A percentile compares a stretch with the other conserved stretches of the same genome.
Evolutionary conservation across 2,888 invertebrate species (phyloP).

Genomic region (Drosophila incognita): DNA sequence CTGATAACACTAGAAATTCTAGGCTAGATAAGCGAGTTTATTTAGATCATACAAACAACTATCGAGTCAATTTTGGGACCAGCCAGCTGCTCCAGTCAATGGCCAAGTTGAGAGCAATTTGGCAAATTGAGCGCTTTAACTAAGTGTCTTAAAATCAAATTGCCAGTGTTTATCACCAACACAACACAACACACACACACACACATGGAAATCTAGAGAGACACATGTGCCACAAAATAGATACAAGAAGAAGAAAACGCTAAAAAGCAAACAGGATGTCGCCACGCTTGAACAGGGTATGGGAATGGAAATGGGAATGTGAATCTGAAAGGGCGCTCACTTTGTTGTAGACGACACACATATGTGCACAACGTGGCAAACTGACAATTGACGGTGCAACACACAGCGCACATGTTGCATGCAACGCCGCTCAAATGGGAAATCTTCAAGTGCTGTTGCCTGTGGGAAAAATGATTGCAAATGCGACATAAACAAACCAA

Average conservation of each 20-base stretch:
- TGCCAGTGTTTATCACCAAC: constrained; percentile 19
- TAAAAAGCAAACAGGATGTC: constrained; percentile 76
- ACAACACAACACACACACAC: neutral
- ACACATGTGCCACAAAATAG: constrained; percentile 57
- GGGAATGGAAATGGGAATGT: constrained; percentile 3
- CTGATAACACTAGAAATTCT: constrained; percentile 40
- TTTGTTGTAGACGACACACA: constrained; percentile 41
- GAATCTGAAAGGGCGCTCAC: constrained; percentile 39
- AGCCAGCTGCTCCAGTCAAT: constrained; percentile 33
- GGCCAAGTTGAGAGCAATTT: constrained; percentile 68
- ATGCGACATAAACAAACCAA: constrained; percentile 36
- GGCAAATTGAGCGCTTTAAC: constrained; percentile 33
- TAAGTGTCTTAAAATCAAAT: constrained; percentile 45
- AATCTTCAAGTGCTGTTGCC: constrained; percentile 41
- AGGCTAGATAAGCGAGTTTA: constrained; percentile 56
- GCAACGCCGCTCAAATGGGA: constrained; percentile 22
- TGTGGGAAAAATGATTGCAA: constrained; percentile 52
- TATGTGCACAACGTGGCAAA: constrained; percentile 72
- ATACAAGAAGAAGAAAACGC: constrained; percentile 42
- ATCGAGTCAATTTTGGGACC: constrained; percentile 44
- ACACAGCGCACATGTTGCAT: constrained; percentile 26
- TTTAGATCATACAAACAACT: constrained; percentile 38
- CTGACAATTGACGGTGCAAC: constrained; percentile 39
- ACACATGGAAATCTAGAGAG: constrained; percentile 18
- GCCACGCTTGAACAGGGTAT: constrained; percentile 59